A percentile compares a stretch with the other conserved stretches of the same genome.
These are phyloP conservation scores for Trachymyrmex cornetzi DNA, from an alignment of 1,140 invertebrate species.

Conservation along the genomic window DNA sequence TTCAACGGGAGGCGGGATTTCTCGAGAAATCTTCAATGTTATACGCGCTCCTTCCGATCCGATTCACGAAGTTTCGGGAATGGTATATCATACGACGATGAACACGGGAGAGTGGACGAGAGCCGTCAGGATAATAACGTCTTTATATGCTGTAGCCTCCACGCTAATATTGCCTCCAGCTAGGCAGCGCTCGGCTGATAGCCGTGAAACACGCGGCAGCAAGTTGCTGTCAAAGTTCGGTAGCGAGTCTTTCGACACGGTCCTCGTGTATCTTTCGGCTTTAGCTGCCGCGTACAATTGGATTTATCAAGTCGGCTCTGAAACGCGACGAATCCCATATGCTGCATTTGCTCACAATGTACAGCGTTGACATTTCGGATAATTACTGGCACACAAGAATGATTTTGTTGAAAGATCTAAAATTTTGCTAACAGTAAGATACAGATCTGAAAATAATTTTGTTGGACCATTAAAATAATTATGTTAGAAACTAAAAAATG, in stretches of 20 bases:
- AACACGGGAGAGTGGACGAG: background rate
- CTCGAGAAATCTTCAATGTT: background rate
- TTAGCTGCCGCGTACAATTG: slow-evolving; percentile 78
- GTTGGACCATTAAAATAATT: no score
- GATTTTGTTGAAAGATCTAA: no score
- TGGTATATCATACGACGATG: background rate
- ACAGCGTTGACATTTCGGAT: slow-evolving; percentile 29
- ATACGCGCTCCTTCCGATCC: background rate
- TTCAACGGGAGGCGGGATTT: background rate
- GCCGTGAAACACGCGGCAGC: slow-evolving; percentile 65
- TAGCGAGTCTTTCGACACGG: slow-evolving; percentile 72
- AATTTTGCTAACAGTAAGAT: no score
- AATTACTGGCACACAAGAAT: background rate
- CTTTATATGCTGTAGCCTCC: slow-evolving; percentile 22
- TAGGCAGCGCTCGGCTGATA: slow-evolving; percentile 58
- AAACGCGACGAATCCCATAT: slow-evolving; percentile 57
- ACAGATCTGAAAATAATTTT: no score
- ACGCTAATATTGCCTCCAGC: slow-evolving; percentile 52
- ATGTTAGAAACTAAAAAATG: no score
- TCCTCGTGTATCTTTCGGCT: slow-evolving; percentile 78
- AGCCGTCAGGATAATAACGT: slow-evolving; percentile 48
- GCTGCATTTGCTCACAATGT: background rate
- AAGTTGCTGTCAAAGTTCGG: slow-evolving; percentile 69
- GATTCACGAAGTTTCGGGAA: background rate
- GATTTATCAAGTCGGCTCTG: slow-evolving; percentile 75